phyloP scores from a whole-genome alignment of 2,888 invertebrate genomes.

The Ryuthela nishihirai region DNA sequence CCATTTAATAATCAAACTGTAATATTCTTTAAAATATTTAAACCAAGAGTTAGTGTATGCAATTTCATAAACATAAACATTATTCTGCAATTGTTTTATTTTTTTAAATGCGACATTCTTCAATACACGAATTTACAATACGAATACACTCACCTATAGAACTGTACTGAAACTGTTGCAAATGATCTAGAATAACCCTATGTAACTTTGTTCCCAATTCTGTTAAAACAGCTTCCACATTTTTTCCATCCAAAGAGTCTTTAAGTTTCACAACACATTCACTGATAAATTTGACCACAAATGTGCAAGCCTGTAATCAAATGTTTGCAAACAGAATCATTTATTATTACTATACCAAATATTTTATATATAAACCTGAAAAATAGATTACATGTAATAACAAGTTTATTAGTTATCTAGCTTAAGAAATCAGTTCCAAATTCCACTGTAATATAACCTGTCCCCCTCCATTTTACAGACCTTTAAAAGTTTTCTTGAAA shows the following conservation, averaged over 20 bases:
- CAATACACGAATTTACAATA: too few species aligned
- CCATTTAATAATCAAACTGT: too few species aligned
- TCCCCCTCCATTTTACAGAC: too few species aligned
- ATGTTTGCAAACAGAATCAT: slow-evolving; percentile 6
- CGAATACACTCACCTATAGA: slow-evolving; percentile 66
- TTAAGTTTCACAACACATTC: slow-evolving; percentile 71
- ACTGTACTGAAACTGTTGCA: slow-evolving; percentile 90
- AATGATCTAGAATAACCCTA: slow-evolving; percentile 87
- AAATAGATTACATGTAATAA: not conserved
- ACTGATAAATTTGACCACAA: slow-evolving; percentile 78
- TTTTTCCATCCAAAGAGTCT: slow-evolving; percentile 84
- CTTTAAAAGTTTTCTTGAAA: too few species aligned
- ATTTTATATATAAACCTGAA: not conserved
- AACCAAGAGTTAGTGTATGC: too few species aligned
- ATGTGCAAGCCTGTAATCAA: slow-evolving; percentile 67
- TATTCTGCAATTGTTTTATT: too few species aligned
- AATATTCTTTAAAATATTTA: too few species aligned
- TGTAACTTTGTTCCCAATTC: slow-evolving; percentile 92
- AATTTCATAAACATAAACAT: too few species aligned
- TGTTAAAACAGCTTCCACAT: slow-evolving; percentile 75
- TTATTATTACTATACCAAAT: not conserved
- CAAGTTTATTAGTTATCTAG: too few species aligned
- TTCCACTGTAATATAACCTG: too few species aligned
- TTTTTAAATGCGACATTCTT: too few species aligned
- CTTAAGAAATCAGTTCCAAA: slow-evolving; percentile 42